Percentiles rank a stretch among this genome's conserved stretches.
These are phyloP conservation scores for Agriotes lineatus DNA, from an alignment of 2,888 invertebrate species.

Conservation along the genomic window DNA sequence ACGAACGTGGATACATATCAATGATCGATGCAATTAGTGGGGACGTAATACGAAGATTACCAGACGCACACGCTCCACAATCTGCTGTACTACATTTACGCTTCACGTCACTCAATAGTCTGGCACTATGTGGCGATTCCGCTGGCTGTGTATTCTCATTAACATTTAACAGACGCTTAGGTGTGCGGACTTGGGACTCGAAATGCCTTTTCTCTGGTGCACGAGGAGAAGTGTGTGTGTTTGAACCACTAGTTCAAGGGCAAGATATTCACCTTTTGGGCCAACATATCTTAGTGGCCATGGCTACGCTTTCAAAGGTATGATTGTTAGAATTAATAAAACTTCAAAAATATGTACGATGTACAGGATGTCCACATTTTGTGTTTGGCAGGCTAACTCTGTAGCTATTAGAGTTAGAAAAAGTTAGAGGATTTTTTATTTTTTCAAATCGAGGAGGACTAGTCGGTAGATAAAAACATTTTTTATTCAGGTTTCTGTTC, in stretches of 20 bases:
- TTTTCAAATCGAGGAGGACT: too few relatives aligned
- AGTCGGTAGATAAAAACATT: too few relatives aligned
- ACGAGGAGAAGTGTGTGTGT: conserved; percentile 90
- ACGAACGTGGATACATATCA: conserved; percentile 85
- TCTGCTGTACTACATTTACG: conserved; percentile 82
- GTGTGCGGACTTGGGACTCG: conserved; percentile 89
- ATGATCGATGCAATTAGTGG: conserved; percentile 91
- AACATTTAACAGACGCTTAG: conserved; percentile 88
- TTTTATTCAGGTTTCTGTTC: too few relatives aligned
- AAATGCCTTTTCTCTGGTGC: conserved; percentile 97
- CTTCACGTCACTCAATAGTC: conserved; percentile 65
- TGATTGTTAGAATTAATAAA: too few relatives aligned
- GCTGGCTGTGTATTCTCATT: conserved; percentile 96
- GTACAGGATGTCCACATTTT: too few relatives aligned
- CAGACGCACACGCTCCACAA: conserved; percentile 87
- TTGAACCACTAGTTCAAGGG: conserved; percentile 74
- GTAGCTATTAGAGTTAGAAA: too few relatives aligned
- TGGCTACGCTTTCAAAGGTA: conserved; percentile 94
- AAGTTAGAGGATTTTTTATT: too few relatives aligned
- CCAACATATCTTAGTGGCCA: conserved; percentile 84
- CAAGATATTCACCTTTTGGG: conserved; percentile 75
- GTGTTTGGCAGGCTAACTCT: too few relatives aligned
- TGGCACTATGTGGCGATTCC: conserved; percentile 85
- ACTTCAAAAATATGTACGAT: too few relatives aligned
- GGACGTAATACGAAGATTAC: conserved; percentile 79